Evolutionary conservation across 2,113 vertebrate species (phyloP).

Genomic region (Silurus asotus): DNA sequence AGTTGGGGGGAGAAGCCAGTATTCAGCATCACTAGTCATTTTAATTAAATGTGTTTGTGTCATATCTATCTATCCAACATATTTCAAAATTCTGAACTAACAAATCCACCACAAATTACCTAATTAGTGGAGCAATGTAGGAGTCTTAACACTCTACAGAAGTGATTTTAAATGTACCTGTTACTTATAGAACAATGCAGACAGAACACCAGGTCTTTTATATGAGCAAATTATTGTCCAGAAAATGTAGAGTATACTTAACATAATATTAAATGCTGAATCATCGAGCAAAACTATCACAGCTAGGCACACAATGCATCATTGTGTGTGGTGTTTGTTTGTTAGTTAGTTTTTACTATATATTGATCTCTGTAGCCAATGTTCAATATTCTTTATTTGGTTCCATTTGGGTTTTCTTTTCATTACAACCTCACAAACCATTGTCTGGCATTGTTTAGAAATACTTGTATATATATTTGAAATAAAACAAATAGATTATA

Average conservation of each 20-base stretch:
- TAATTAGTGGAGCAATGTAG: not conserved
- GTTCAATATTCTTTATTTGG: not conserved
- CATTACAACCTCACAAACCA: not conserved
- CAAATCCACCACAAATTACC: not conserved
- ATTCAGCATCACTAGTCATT: not conserved
- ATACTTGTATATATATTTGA: too few species aligned
- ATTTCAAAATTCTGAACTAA: not conserved
- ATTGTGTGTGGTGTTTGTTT: not conserved
- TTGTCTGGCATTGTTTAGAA: constrained; percentile 50
- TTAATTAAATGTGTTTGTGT: not conserved
- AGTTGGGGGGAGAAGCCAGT: not conserved
- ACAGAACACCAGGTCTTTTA: not conserved
- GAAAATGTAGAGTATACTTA: not conserved
- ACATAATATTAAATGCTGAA: not conserved
- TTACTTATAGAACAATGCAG: not conserved
- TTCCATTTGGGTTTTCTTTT: not conserved
- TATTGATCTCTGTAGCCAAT: not conserved
- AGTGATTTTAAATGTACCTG: not conserved
- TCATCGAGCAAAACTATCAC: not conserved
- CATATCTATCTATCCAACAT: not conserved
- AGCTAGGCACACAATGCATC: too few species aligned
- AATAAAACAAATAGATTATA: too few species aligned
- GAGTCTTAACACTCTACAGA: too few species aligned
- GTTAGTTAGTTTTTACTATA: not conserved
- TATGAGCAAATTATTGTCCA: not conserved